phyloP scores from a whole-genome alignment of 1,140 invertebrate species.

The Plodia interpunctella region DNA sequence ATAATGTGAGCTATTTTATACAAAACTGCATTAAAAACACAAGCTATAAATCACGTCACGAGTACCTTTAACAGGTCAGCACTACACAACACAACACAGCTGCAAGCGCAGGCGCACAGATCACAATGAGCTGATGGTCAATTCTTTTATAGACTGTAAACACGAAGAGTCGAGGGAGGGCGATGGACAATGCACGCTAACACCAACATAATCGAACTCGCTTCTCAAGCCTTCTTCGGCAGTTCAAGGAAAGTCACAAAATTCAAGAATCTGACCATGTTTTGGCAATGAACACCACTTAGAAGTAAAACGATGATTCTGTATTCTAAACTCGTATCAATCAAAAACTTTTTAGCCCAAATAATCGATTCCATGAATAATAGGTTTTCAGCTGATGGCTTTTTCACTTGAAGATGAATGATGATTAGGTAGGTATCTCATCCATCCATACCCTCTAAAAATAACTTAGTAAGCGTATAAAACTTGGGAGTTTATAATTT shows the following conservation, averaged over 20 bases:
- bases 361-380: too few species aligned
- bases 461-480: too few species aligned
- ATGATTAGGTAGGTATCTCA: too few species aligned
- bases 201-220: neutral
- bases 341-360: too few species aligned
- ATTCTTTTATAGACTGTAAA: slow-evolving; percentile 70
- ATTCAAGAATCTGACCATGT: neutral
- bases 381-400: too few species aligned
- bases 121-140: slow-evolving; percentile 44
- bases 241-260: slow-evolving; percentile 43
- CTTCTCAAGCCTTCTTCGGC: slow-evolving; percentile 1
- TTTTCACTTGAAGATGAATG: too few species aligned
- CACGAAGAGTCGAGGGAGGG: slow-evolving; percentile 45
- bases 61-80: slow-evolving; percentile 53
- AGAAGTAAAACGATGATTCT: neutral
- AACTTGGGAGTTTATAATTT: too few species aligned
- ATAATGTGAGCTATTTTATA: too few species aligned
- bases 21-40: neutral
- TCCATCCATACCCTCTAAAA: too few species aligned
- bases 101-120: slow-evolving; percentile 61
- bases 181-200: slow-evolving; percentile 29
- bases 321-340: neutral
- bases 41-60: slow-evolving; percentile 5
- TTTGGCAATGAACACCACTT: slow-evolving; percentile 3
- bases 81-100: slow-evolving; percentile 67